phyloP scores from a whole-genome alignment of 2,113 vertebrate species.

The Dinomys branickii region DNA sequence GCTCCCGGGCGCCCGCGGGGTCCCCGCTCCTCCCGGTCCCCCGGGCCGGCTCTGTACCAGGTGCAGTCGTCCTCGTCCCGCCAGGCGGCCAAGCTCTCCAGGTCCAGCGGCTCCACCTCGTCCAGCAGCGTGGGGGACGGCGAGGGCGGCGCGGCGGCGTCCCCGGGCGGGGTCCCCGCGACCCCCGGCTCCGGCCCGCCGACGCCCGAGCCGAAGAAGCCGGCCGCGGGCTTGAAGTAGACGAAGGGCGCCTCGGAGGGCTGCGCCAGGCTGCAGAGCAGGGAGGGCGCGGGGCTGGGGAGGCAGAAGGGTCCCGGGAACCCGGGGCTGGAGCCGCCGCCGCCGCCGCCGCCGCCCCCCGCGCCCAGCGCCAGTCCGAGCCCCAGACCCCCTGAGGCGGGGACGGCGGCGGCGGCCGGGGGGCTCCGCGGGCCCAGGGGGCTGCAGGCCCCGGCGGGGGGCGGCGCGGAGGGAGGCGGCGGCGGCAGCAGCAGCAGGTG shows the following conservation, averaged over 20 bases:
- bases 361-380: conserved; percentile 90
- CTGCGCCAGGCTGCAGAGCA: conserved; percentile 82
- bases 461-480: conserved; percentile 75
- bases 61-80: conserved; percentile 92
- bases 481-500: conserved; percentile 90
- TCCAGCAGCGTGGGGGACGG: conserved; percentile 88
- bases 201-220: conserved; percentile 83
- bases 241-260: conserved; percentile 87
- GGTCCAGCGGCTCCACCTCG: conserved; percentile 93
- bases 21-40: background rate
- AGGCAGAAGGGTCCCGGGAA: conserved; percentile 81
- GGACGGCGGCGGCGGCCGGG: conserved; percentile 53
- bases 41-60: conserved; percentile 87
- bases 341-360: conserved; percentile 15
- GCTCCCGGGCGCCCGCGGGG: background rate
- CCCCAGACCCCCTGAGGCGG: conserved; percentile 52
- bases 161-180: conserved; percentile 64
- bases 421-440: conserved; percentile 68
- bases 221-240: conserved; percentile 88
- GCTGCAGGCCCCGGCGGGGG: conserved; percentile 78
- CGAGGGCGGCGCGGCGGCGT: conserved; percentile 39
- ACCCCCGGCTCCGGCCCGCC: conserved; percentile 68
- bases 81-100: conserved; percentile 85
- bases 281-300: conserved; percentile 85
- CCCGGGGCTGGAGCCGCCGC: conserved; percentile 32